These are phyloP conservation scores for Melangyna quadrimaculata DNA, from an alignment of 2,888 invertebrate species.

Conservation along the genomic window DNA sequence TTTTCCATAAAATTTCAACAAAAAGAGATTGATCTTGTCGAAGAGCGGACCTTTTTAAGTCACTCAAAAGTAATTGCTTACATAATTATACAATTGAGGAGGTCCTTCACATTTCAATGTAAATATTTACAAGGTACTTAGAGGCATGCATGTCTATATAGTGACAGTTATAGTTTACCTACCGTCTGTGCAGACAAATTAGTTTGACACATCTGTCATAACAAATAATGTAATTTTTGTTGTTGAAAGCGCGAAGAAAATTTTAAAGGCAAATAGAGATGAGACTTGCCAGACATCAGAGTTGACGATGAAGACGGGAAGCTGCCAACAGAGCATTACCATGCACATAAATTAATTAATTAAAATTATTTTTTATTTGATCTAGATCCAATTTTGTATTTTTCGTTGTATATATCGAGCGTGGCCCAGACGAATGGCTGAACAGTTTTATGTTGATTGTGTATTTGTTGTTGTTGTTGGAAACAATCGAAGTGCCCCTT, in stretches of 20 bases:
- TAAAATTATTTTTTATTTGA: slow-evolving; percentile 42
- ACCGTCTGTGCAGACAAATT: slow-evolving; percentile 21
- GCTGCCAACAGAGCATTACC: slow-evolving; percentile 31
- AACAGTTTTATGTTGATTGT: background rate
- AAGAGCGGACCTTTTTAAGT: slow-evolving; percentile 28
- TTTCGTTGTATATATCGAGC: background rate
- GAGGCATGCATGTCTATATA: background rate
- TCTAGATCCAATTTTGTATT: slow-evolving; percentile 27
- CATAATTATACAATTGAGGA: background rate
- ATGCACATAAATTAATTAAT: slow-evolving; percentile 64
- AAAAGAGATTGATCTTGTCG: slow-evolving; percentile 21
- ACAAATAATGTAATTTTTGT: background rate
- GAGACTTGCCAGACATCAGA: background rate
- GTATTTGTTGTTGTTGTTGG: background rate
- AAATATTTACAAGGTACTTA: slow-evolving; percentile 40
- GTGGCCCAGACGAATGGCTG: background rate
- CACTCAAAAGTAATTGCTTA: slow-evolving; percentile 19
- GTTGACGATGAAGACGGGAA: slow-evolving; percentile 10
- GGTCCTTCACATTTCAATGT: slow-evolving; percentile 16
- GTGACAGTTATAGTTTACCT: background rate
- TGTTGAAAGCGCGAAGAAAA: background rate
- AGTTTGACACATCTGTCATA: slow-evolving; percentile 40
- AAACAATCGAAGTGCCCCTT: slow-evolving; percentile 19
- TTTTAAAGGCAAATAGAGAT: slow-evolving; percentile 48
- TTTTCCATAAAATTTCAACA: background rate